phyloP scores from a whole-genome alignment of 2,888 invertebrate species.

The Cephalotes varians region DNA sequence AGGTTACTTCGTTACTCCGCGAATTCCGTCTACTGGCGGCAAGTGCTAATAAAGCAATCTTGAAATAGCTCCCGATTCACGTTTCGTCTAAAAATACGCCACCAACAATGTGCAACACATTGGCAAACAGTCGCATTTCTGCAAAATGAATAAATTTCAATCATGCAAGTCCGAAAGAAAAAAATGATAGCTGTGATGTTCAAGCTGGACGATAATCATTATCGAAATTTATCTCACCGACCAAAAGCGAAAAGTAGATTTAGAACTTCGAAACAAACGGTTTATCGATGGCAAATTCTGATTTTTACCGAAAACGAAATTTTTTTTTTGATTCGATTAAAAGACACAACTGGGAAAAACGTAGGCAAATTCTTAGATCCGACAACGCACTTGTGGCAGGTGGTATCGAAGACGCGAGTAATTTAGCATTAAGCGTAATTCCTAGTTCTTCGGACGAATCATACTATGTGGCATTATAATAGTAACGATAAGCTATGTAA shows the following conservation, averaged over 20 bases:
- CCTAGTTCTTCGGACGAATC: slow-evolving; percentile 36
- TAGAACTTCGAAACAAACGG: neutral
- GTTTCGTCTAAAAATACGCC: slow-evolving; percentile 35
- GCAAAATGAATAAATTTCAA: neutral
- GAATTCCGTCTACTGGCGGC: slow-evolving; percentile 46
- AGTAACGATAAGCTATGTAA: slow-evolving; percentile 65
- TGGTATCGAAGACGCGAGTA: slow-evolving; percentile 30
- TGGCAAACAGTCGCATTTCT: neutral
- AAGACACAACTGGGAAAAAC: neutral
- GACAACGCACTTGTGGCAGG: slow-evolving; percentile 58
- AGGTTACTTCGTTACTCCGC: slow-evolving; percentile 3
- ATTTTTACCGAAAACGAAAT: neutral
- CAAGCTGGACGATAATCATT: slow-evolving; percentile 3
- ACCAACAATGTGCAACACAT: neutral
- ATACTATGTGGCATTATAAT: slow-evolving; percentile 76
- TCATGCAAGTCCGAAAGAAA: neutral
- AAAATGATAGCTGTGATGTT: neutral
- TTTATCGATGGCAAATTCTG: neutral
- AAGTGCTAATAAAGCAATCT: slow-evolving; percentile 41
- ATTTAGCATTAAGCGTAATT: slow-evolving; percentile 33
- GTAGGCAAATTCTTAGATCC: neutral
- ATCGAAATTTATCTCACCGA: neutral
- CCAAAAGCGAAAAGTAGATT: neutral
- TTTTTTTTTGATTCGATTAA: neutral
- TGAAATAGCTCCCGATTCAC: slow-evolving; percentile 29